phyloP scores from a whole-genome alignment of 2,888 invertebrate genomes.

The Ceriagrion tenellum region DNA sequence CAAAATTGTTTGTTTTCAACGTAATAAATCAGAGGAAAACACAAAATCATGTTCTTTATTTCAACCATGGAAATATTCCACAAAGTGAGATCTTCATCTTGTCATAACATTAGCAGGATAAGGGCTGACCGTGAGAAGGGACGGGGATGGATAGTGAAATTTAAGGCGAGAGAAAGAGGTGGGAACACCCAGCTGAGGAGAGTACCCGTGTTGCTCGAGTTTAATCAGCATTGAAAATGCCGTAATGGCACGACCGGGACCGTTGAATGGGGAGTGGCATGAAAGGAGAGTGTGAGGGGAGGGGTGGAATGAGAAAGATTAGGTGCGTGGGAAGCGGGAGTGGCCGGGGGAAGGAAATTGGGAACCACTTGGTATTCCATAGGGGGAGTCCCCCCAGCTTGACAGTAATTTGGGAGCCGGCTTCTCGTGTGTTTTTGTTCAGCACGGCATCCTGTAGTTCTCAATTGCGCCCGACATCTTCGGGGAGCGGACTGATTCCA shows the following conservation, averaged over 20 bases:
- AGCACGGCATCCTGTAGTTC: neutral
- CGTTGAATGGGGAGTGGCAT: neutral
- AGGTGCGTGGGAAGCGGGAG: neutral
- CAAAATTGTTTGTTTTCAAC: no score
- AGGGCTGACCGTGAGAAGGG: no score
- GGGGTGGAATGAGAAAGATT: neutral
- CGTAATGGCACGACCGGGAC: neutral
- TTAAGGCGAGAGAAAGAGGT: neutral
- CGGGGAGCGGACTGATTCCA: constrained; percentile 4
- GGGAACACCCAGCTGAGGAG: neutral
- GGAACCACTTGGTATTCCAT: neutral
- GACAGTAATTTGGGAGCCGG: constrained; percentile 26
- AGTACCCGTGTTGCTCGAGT: neutral
- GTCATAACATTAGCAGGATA: no score
- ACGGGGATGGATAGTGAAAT: neutral
- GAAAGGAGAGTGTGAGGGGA: neutral
- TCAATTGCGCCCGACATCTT: constrained; percentile 1
- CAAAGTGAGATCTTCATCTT: no score
- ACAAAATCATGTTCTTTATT: no score
- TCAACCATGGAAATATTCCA: no score
- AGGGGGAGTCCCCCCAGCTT: neutral
- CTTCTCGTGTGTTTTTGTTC: neutral
- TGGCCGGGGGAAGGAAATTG: neutral
- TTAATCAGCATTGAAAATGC: neutral
- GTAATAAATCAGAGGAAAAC: no score